These are phyloP conservation scores for Arrhamphus sclerolepis DNA, from an alignment of 2,797 vertebrate genomes.

Conservation along the genomic window DNA sequence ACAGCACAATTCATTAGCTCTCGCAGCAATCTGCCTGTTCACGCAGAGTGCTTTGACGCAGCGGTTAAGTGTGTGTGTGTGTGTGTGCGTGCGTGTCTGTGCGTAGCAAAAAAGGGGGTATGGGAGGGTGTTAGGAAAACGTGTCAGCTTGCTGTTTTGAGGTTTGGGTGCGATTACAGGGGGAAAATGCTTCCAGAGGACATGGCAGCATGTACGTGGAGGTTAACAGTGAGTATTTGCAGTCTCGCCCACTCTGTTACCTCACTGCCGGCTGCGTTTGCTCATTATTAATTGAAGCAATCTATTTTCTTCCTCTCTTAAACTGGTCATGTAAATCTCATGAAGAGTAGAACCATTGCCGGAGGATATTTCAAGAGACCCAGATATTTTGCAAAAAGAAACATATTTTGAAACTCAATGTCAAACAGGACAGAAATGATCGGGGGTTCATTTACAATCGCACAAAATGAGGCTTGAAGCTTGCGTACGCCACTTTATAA, in stretches of 20 bases:
- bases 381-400: not conserved
- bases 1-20: slow-evolving; percentile 77
- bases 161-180: slow-evolving; percentile 55
- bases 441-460: too few species aligned
- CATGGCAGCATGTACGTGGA: slow-evolving; percentile 22
- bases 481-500: too few species aligned
- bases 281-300: slow-evolving; percentile 12
- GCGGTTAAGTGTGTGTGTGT: slow-evolving; percentile 36
- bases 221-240: slow-evolving; percentile 24
- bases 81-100: too few species aligned
- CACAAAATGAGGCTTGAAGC: too few species aligned
- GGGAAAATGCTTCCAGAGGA: slow-evolving; percentile 46
- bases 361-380: not conserved
- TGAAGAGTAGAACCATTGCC: not conserved
- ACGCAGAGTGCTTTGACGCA: slow-evolving; percentile 56
- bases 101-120: slow-evolving; percentile 3
- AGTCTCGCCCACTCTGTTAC: slow-evolving; percentile 20
- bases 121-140: slow-evolving; percentile 35
- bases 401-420: not conserved
- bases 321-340: not conserved
- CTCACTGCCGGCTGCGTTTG: slow-evolving; percentile 1
- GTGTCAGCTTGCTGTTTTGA: slow-evolving; percentile 58
- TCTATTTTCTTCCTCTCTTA: too few species aligned
- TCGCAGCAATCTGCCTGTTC: slow-evolving; percentile 63
- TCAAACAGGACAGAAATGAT: too few species aligned